phyloP scores from a whole-genome alignment of 2,888 invertebrate genomes.

The Coecobrya sp. region DNA sequence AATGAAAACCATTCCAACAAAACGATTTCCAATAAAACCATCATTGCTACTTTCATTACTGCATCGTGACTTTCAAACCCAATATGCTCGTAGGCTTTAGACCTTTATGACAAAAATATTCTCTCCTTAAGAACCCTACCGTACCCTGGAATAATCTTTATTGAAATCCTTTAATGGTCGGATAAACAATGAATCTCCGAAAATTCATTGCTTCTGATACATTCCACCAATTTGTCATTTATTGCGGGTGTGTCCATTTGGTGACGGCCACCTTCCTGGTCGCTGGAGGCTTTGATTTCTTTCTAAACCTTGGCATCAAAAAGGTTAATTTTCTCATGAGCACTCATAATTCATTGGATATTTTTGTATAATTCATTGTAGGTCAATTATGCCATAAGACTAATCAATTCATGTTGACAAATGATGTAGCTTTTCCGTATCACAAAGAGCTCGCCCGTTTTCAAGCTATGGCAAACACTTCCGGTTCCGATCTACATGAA shows the following conservation, averaged over 20 bases:
- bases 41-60: not conserved
- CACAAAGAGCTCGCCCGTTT: constrained; percentile 70
- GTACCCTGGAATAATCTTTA: not conserved
- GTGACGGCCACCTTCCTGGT: constrained; percentile 69
- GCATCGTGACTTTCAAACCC: too few species aligned
- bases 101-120: too few species aligned
- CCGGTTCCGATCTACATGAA: constrained; percentile 83
- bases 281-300: constrained; percentile 82
- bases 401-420: not conserved
- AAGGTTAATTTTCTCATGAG: constrained; percentile 48
- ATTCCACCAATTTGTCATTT: constrained; percentile 78
- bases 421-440: constrained; percentile 69
- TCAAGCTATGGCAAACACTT: constrained; percentile 76
- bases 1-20: not conserved
- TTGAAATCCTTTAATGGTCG: not conserved
- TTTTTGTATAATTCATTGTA: not conserved
- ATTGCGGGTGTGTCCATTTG: constrained; percentile 69
- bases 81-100: too few species aligned
- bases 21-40: not conserved
- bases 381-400: not conserved
- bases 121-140: too few species aligned
- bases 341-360: not conserved
- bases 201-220: constrained; percentile 72
- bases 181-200: constrained; percentile 62
- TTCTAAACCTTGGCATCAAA: constrained; percentile 64